Evolutionary conservation across 2,888 invertebrate genomes (phyloP).

Genomic region (Pycnomerus fuliginosus): DNA sequence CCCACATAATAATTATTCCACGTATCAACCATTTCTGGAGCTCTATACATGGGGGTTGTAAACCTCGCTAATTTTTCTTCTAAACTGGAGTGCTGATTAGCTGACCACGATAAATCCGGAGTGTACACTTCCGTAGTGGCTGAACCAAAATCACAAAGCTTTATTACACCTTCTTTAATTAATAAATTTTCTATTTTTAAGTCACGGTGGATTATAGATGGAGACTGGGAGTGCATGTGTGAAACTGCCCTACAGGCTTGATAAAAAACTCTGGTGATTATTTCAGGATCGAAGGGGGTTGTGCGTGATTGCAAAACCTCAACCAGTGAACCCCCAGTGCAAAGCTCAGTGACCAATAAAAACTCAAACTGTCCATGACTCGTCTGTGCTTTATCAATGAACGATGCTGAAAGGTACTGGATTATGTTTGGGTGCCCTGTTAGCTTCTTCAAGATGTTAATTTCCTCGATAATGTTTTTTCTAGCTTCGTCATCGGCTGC

Average conservation of each 20-base stretch:
- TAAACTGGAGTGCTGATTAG: conserved; percentile 83
- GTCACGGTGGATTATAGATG: conserved; percentile 94
- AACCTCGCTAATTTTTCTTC: conserved; percentile 90
- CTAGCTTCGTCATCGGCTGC: conserved; percentile 81
- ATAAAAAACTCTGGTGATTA: conserved; percentile 83
- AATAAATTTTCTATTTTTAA: conserved; percentile 95
- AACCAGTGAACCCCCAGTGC: conserved; percentile 71
- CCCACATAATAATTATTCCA: conserved; percentile 96
- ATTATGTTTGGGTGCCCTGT: conserved; percentile 92
- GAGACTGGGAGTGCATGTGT: conserved; percentile 88
- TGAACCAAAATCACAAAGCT: conserved; percentile 97
- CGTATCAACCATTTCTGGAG: conserved; percentile 97
- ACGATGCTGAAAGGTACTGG: conserved; percentile 81
- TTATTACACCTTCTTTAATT: conserved; percentile 80
- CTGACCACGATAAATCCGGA: conserved; percentile 90
- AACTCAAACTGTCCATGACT: conserved; percentile 86
- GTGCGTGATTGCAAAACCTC: conserved; percentile 63
- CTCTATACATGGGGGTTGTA: conserved; percentile 94
- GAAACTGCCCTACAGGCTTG: conserved; percentile 88
- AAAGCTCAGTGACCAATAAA: conserved; percentile 88
- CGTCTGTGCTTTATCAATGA: conserved; percentile 76
- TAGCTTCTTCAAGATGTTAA: conserved; percentile 81
- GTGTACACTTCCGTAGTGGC: conserved; percentile 79
- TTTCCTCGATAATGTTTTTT: conserved; percentile 77
- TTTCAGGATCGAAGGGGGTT: conserved; percentile 64